Percentiles rank a stretch among this genome's conserved stretches.
Conservation (phyloP, 2,888 invertebrate genomes). For the Dryadula phaetusa region DNA sequence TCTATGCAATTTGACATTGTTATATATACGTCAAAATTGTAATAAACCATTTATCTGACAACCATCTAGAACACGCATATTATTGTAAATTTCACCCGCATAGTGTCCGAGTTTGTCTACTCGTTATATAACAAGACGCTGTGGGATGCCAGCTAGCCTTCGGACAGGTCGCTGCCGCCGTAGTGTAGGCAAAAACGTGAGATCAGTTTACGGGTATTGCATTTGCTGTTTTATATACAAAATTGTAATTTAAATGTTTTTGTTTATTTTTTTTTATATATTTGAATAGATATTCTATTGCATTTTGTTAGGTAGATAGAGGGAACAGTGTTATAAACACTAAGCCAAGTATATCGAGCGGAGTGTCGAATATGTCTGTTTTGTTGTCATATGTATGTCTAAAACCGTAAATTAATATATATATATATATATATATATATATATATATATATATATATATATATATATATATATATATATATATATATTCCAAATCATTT, state of each 20-base stretch:
- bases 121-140: conserved; percentile 59
- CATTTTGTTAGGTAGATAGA: neutral
- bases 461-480: too few relatives aligned
- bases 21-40: neutral
- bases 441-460: too few relatives aligned
- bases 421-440: too few relatives aligned
- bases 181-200: conserved; percentile 57
- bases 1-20: neutral
- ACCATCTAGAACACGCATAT: neutral
- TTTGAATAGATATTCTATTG: neutral
- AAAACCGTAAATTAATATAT: too few relatives aligned
- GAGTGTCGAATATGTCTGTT: too few relatives aligned
- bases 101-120: conserved; percentile 57
- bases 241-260: neutral
- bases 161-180: conserved; percentile 63
- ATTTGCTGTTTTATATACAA: neutral
- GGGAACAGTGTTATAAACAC: too few relatives aligned
- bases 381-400: too few relatives aligned
- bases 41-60: neutral
- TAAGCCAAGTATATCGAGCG: too few relatives aligned
- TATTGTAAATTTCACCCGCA: conserved; percentile 35
- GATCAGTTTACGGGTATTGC: conserved; percentile 50
- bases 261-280: neutral
- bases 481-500: too few relatives aligned
- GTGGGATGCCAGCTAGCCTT: conserved; percentile 61